Evolutionary conservation across 1,140 invertebrate species (phyloP).

Genomic region (Drosophila simulans): DNA sequence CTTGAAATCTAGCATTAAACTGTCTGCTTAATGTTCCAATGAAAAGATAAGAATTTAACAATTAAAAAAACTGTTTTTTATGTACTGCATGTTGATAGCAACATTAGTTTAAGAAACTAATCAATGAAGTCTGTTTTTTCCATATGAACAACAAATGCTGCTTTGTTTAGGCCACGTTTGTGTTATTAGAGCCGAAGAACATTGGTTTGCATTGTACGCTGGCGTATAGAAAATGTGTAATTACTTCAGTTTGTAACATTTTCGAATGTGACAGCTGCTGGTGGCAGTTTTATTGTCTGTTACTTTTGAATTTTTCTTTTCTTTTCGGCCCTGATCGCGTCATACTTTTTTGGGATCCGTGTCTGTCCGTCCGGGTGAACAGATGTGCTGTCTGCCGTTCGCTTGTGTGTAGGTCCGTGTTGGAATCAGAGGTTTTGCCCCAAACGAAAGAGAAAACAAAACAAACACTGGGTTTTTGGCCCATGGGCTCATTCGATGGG

Average conservation of each 20-base stretch:
- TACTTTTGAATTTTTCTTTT: constrained; percentile 4
- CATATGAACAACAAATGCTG: too few relatives aligned
- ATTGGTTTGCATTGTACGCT: background rate
- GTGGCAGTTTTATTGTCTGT: constrained; percentile 2
- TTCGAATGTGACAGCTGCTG: background rate
- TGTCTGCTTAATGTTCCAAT: too few relatives aligned
- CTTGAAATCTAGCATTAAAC: too few relatives aligned
- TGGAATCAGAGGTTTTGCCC: constrained; percentile 41
- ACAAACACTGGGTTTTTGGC: constrained; percentile 36
- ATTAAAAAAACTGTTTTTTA: accelerated
- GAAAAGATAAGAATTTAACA: background rate
- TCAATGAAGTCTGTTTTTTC: too few relatives aligned
- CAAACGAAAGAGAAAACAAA: constrained; percentile 42
- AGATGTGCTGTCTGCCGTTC: constrained; percentile 32
- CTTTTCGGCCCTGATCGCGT: constrained; percentile 22
- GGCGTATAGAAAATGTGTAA: background rate
- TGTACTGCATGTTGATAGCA: background rate
- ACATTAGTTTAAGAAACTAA: background rate
- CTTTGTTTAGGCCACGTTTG: too few relatives aligned
- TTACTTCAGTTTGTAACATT: background rate
- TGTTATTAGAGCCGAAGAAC: background rate
- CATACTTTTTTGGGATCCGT: constrained; percentile 17
- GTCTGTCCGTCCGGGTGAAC: constrained; percentile 23
- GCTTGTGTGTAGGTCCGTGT: constrained; percentile 30
- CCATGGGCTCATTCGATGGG: constrained; percentile 42